Percentiles rank a stretch among this genome's conserved stretches.
Evolutionary conservation across 2,113 vertebrate species (phyloP).

Genomic region (Amphiprion percula): DNA sequence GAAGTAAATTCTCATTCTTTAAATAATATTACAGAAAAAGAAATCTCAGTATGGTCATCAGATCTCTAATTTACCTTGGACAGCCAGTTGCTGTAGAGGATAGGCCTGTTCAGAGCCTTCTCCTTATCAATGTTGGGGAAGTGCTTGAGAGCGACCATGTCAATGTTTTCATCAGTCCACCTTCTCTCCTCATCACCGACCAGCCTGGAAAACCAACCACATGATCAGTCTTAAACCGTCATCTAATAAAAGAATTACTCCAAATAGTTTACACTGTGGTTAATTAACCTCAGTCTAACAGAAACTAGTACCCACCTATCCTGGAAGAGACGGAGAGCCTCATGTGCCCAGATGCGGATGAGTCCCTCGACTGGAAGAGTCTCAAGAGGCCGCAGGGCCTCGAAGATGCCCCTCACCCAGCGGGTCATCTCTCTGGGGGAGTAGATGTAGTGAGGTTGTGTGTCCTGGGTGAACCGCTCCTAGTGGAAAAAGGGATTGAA

Average conservation of each 20-base stretch:
- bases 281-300: not conserved
- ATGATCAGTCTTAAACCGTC: not conserved
- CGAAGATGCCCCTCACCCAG: conserved; percentile 98
- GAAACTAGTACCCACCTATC: conserved; percentile 87
- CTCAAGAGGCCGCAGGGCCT: conserved; percentile 95
- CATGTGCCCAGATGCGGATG: conserved; percentile 99
- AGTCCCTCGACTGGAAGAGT: conserved; percentile 97
- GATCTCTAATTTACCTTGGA: conserved; percentile 88
- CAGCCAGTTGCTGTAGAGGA: conserved; percentile 99
- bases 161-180: conserved; percentile 99
- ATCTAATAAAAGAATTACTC: not conserved
- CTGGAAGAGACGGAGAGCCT: conserved; percentile 98
- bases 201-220: conserved; percentile 82
- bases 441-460: conserved; percentile 98
- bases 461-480: conserved; percentile 99
- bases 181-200: conserved; percentile 97
- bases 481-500: conserved; percentile 46
- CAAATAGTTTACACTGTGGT: too few relatives aligned
- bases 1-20: not conserved
- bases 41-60: not conserved
- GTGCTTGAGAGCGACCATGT: conserved; percentile 95
- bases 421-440: conserved; percentile 99
- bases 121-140: conserved; percentile 98
- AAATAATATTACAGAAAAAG: not conserved
- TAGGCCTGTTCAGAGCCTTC: conserved; percentile 93